Base-by-base conservation (phyloP, 2,113 vertebrate species). In the Prionailurus viverrinus region DNA sequence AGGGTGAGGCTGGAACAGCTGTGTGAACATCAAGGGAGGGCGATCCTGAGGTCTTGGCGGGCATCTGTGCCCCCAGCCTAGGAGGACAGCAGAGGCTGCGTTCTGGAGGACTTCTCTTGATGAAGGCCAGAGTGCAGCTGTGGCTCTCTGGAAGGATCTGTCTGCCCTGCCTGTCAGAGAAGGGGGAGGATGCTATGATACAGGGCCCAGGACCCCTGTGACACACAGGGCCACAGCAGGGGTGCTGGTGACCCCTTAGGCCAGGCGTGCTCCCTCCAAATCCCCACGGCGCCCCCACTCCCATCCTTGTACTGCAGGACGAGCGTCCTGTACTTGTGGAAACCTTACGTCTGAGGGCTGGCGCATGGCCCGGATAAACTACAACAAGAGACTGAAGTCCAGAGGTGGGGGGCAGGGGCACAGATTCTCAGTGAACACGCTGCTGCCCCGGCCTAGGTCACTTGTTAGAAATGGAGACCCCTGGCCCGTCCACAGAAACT, bases 201-300 rank as follows among this genome's bases (percentile, higher is more conserved):
- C 12, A 71, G 48, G 29, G 36, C 68, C 39, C 45, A 48, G 53
- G 45, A 7, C n/a, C 36, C 7, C 14, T 25, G 41, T 23, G 41
- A 73, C 4, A 31, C 31, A 33, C 1, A 5, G 68, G 68, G 19
- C 19, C 55, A n/a, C 12, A 15, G 33, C 55, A 65, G 55, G 39
- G 0, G 1, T 73, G 3, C 23, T 19, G 31, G 68, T 31, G 45
- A 29, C 27, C 33, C 39, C 3, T 0, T 0, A 3, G 36, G 88
- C 36, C 53, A 10, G 23, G 14, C 29, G 5, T 29, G 48, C 8
- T 53, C 51, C n/a, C 23, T 69, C 27, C 61, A 36, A 48, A 51
- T 41, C 29, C 12, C 31, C 61, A 27, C 0, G 0, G 11, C 39
- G n/a, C 14, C 27, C 76, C 31, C 27, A 61, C 4, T 7, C 18